Conservation (phyloP, 2,113 vertebrate genomes). For the Lathamus discolor region DNA sequence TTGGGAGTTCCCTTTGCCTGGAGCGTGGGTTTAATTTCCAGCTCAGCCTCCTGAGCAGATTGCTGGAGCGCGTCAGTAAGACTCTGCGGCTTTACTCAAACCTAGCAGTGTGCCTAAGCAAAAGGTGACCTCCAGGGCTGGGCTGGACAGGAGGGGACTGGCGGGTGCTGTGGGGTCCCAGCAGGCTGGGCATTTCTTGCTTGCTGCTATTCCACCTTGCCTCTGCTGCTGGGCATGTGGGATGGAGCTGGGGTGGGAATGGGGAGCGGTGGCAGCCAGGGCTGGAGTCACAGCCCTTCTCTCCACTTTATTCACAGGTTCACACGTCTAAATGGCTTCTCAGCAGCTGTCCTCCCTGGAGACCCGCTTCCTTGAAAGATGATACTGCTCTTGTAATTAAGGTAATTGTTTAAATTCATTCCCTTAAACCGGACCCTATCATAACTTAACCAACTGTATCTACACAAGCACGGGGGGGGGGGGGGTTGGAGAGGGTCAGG, state of each 20-base stretch:
- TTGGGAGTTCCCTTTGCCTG: background rate
- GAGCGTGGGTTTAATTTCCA: background rate
- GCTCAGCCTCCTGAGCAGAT: background rate
- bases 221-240: accelerated
- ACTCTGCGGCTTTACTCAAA: accelerated
- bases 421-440: background rate
- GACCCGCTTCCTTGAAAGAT: conserved; percentile 27
- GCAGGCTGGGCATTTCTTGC: background rate
- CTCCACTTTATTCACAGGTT: background rate
- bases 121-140: background rate
- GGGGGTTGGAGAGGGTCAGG: background rate
- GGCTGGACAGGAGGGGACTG: background rate
- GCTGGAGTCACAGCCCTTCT: background rate
- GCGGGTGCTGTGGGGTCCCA: accelerated
- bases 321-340: background rate
- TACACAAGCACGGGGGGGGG: background rate
- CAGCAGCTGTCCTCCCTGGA: conserved; percentile 37
- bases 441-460: background rate
- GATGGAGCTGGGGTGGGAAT: accelerated
- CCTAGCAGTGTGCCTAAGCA: background rate
- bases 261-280: background rate
- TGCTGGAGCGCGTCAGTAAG: background rate
- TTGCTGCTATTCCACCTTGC: background rate
- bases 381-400: conserved; percentile 42
- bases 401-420: conserved; percentile 57